A percentile compares a stretch with the other conserved stretches of the same genome.
Conservation (phyloP, 2,113 vertebrate species). For the Archocentrus centrarchus region DNA sequence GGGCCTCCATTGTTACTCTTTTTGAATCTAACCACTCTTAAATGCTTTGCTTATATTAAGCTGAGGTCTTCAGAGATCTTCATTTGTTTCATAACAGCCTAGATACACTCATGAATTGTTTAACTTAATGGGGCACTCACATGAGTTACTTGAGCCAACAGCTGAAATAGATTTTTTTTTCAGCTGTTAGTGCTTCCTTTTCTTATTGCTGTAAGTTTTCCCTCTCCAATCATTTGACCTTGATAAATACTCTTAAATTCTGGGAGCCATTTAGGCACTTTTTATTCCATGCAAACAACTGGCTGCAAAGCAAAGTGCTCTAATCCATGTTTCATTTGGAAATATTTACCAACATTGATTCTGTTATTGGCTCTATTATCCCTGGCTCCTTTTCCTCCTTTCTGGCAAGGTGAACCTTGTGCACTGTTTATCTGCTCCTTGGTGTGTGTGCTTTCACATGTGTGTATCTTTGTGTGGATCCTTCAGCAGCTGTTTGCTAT, state of each 20-base stretch:
- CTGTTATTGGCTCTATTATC: slow-evolving; percentile 21
- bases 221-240: slow-evolving; percentile 24
- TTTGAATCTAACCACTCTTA: slow-evolving; percentile 9
- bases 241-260: neutral
- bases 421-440: slow-evolving; percentile 1
- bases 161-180: slow-evolving; percentile 11
- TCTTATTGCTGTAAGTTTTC: neutral
- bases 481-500: slow-evolving; percentile 33
- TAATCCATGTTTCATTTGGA: slow-evolving; percentile 22
- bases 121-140: neutral
- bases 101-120: slow-evolving; percentile 13
- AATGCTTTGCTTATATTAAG: neutral
- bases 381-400: slow-evolving; percentile 4
- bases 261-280: slow-evolving; percentile 7
- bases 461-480: neutral
- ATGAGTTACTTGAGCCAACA: slow-evolving; percentile 18
- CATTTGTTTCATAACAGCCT: slow-evolving; percentile 26
- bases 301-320: neutral
- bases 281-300: neutral
- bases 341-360: slow-evolving; percentile 36
- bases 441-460: slow-evolving; percentile 9
- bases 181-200: neutral
- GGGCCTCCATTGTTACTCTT: neutral
- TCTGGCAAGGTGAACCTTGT: slow-evolving; percentile 25
- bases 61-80: slow-evolving; percentile 3